Evolutionary conservation across 2,113 vertebrate genomes (phyloP).

Genomic region (Addax nasomaculatus): DNA sequence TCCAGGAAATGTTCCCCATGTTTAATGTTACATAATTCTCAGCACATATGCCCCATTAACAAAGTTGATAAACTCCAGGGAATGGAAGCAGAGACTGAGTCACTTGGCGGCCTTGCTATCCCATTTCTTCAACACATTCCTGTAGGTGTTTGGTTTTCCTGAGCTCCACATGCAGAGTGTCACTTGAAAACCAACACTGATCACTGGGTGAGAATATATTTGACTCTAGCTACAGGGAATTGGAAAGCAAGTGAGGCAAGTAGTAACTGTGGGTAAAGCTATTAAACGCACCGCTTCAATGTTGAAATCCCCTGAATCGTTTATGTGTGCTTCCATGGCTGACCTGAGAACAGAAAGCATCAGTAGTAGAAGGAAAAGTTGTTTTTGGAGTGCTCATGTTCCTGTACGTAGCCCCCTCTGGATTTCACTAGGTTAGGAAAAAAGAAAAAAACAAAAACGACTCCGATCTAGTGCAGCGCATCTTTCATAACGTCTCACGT

Average conservation of each 20-base stretch:
- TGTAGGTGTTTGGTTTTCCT: slow-evolving; percentile 44
- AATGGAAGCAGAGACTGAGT: slow-evolving; percentile 56
- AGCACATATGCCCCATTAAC: slow-evolving; percentile 63
- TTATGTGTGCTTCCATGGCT: no score
- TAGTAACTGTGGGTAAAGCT: not conserved
- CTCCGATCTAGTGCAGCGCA: not conserved
- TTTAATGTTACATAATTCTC: slow-evolving; percentile 34
- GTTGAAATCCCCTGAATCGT: not conserved
- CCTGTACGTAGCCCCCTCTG: not conserved
- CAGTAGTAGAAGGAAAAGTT: not conserved
- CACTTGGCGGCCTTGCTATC: slow-evolving; percentile 54
- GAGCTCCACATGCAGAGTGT: not conserved
- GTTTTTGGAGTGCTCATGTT: not conserved
- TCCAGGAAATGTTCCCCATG: not conserved
- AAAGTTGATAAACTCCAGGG: slow-evolving; percentile 52
- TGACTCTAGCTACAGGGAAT: slow-evolving; percentile 36
- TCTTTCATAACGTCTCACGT: not conserved
- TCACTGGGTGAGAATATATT: not conserved
- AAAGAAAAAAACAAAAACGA: not conserved
- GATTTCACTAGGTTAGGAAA: not conserved
- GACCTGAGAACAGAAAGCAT: not conserved
- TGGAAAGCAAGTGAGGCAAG: not conserved
- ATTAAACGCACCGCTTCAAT: not conserved
- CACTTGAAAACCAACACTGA: slow-evolving; percentile 42
- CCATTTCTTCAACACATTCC: slow-evolving; percentile 34